Base-by-base conservation (phyloP, 2,888 invertebrate genomes). In the Tetragonula carbonaria region DNA sequence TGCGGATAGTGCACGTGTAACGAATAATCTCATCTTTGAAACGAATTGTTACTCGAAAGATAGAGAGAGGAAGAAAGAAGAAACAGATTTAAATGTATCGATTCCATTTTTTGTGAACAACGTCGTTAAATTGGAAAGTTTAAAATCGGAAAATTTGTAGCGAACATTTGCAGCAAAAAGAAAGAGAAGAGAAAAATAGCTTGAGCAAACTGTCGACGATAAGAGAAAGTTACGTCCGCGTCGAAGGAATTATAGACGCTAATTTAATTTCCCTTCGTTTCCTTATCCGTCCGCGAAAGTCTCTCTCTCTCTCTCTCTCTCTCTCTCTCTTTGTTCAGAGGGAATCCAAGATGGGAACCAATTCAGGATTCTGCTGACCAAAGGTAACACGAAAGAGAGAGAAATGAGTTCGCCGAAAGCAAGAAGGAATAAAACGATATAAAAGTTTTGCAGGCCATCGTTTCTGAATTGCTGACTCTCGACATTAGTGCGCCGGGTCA, bases 331-430 rank as follows among this genome's bases (percentile, higher is more conserved):
- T 76, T 85, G 83, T 84, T 84, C 86, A 74, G 84, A 74, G 70
- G 78, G 80, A 81, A 80, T 84, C 80, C 50, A 84, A 86, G 85
- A 86, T 78, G 74, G 85, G 78, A 85, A 78, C 81, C 86, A 86
- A 86, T 86, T 75, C 75, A 75, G 76, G 78, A 86, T 86, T 86
- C 80, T 86, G 82, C 83, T 86, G 85, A 86, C 85, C 84, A 75
- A 84, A 84, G 78, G 74, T 78, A 84, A 78, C 74, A 55, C 65
- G 79, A 78, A 59, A 67, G 80, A 78, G 78, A 28, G 28, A 28
- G 28, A 28, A 28, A 28, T 28, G 28, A 28, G 28, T 86, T 86
- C 79, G 72, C 59, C 8, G 53, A 50, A 68, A 72, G 74, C 59
- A 78, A 75, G 74, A 78, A 78, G 85, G 59, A 70, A 78, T 28